Conservation (phyloP, 1,140 invertebrate species). For the Heliconius hermathena region DNA sequence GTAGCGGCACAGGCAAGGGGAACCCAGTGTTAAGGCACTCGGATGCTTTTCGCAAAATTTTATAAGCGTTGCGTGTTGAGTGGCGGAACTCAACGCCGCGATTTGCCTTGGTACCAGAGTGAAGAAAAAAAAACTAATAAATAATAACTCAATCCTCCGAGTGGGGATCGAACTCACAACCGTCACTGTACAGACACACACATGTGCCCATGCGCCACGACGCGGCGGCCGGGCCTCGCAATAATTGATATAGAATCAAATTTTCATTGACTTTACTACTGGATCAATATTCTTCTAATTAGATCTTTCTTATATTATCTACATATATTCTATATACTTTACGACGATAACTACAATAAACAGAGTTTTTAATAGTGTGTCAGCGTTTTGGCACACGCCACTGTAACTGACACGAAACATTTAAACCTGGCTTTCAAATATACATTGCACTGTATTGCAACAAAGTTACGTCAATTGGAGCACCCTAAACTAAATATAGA, state of each 20-base stretch:
- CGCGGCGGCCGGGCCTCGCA: too few relatives aligned
- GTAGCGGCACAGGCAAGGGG: too few relatives aligned
- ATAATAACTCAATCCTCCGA: too few relatives aligned
- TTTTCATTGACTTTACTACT: background rate
- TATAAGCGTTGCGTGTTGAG: too few relatives aligned
- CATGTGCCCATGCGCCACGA: too few relatives aligned
- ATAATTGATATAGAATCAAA: background rate
- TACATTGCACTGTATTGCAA: conserved; percentile 8
- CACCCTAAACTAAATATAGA: conserved; percentile 27
- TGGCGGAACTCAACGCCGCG: too few relatives aligned
- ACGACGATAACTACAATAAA: background rate
- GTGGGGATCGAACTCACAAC: too few relatives aligned
- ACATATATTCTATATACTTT: background rate
- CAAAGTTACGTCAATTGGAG: conserved; percentile 13
- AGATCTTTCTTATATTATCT: background rate
- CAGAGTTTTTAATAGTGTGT: background rate
- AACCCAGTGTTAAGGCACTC: too few relatives aligned
- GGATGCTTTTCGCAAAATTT: too few relatives aligned
- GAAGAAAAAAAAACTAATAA: too few relatives aligned
- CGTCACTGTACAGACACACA: too few relatives aligned
- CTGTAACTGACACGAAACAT: background rate
- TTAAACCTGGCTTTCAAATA: background rate
- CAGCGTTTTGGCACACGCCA: conserved; percentile 11
- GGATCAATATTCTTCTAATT: background rate
- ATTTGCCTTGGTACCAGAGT: too few relatives aligned